Conservation (phyloP, 1,140 invertebrate species). For the Bemisia tabaci region DNA sequence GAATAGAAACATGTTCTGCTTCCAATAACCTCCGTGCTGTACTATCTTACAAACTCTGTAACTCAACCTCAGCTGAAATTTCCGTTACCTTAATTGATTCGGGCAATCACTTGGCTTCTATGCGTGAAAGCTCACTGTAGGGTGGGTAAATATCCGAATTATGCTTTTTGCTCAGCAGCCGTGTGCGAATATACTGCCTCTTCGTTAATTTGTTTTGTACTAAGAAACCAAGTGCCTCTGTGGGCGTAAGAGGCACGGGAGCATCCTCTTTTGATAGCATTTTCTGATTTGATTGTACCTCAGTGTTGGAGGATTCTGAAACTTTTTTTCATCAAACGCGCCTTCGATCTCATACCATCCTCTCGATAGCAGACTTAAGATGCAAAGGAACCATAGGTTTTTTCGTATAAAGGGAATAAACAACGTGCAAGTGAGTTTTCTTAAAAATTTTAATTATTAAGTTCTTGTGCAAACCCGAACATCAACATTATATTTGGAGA, state of each 20-base stretch:
- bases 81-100: neutral
- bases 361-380: too few relatives aligned
- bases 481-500: too few relatives aligned
- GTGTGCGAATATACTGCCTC: neutral
- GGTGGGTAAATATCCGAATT: neutral
- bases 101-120: neutral
- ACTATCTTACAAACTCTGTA: neutral
- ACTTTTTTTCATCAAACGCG: too few relatives aligned
- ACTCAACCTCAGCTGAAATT: neutral
- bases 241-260: neutral
- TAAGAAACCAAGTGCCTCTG: neutral
- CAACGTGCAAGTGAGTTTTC: too few relatives aligned
- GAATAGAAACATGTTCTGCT: neutral
- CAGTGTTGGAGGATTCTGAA: too few relatives aligned
- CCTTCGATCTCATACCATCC: too few relatives aligned
- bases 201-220: neutral
- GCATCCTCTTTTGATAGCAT: too few relatives aligned
- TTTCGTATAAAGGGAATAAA: too few relatives aligned
- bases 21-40: neutral
- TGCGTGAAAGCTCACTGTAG: neutral
- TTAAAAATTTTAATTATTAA: too few relatives aligned
- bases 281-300: too few relatives aligned
- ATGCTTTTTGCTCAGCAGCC: neutral
- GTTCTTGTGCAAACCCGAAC: too few relatives aligned
- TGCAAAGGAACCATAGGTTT: too few relatives aligned